Percentiles rank a stretch among this genome's conserved stretches.
phyloP scores from a whole-genome alignment of 2,113 vertebrate genomes.

The Microcebus lehilahytsara region DNA sequence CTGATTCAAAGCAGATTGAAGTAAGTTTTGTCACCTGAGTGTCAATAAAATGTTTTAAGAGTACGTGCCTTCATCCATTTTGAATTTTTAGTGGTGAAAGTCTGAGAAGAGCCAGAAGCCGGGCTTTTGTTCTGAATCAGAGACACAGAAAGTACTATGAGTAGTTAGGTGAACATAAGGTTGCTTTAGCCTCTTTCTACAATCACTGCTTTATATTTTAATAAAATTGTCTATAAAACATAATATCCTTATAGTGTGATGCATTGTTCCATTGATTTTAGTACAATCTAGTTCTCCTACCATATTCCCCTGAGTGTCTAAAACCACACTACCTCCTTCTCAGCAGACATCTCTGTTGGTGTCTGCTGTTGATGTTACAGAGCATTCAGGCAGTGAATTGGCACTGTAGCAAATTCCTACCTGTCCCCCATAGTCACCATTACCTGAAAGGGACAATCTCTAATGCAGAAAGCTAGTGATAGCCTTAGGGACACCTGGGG shows the following conservation, averaged over 20 bases:
- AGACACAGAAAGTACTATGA: background rate
- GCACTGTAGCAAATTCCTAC: background rate
- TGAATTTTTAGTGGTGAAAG: background rate
- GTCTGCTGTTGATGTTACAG: background rate
- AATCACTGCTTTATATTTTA: background rate
- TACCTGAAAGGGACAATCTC: background rate
- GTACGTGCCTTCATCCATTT: background rate
- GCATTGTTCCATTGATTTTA: background rate
- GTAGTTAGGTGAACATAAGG: background rate
- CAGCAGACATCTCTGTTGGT: background rate
- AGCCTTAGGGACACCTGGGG: background rate
- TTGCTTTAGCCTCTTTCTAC: background rate
- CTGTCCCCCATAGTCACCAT: background rate
- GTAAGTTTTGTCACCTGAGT: background rate
- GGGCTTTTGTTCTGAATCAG: background rate
- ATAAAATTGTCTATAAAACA: background rate
- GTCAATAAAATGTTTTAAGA: background rate
- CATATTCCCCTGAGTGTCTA: background rate
- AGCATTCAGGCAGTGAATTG: background rate
- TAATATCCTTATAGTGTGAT: background rate
- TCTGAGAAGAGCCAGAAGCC: background rate
- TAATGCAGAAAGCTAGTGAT: background rate
- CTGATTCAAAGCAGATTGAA: background rate
- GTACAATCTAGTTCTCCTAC: background rate
- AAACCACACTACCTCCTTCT: background rate